These are phyloP conservation scores for Sebastes schlegelii DNA, from an alignment of 2,113 vertebrate species.

Conservation along the genomic window DNA sequence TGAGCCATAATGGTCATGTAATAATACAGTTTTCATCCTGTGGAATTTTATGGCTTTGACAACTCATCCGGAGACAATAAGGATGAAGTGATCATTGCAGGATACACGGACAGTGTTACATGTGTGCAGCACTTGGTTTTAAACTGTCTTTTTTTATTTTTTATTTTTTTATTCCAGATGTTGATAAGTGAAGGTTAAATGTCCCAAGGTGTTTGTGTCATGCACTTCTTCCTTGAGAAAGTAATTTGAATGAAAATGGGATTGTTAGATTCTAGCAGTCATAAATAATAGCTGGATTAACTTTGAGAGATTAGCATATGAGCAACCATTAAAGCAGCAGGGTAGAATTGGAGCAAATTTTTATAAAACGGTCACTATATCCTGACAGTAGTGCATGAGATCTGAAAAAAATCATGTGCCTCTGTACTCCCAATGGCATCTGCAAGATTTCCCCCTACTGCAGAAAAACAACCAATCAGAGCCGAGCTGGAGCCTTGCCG, in stretches of 20 bases:
- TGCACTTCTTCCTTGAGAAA: neutral
- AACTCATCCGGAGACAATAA: slow-evolving; percentile 16
- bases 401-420: no score
- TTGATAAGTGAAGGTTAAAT: slow-evolving; percentile 2
- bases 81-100: slow-evolving; percentile 15
- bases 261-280: neutral
- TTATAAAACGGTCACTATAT: no score
- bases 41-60: slow-evolving; percentile 19
- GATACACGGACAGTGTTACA: slow-evolving; percentile 4
- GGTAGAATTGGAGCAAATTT: no score
- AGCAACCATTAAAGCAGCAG: neutral
- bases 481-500: no score
- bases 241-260: neutral
- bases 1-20: slow-evolving; percentile 40
- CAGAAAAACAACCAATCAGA: no score
- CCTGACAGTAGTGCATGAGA: no score
- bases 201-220: neutral
- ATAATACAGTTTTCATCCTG: slow-evolving; percentile 29
- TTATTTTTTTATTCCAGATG: slow-evolving; percentile 17
- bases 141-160: slow-evolving; percentile 1
- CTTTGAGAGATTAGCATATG: neutral
- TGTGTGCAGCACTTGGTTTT: neutral
- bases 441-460: no score
- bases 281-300: neutral
- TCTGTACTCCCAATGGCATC: no score